Evolutionary conservation across 1,140 invertebrate species (phyloP).

Genomic region (Anastrepha obliqua): DNA sequence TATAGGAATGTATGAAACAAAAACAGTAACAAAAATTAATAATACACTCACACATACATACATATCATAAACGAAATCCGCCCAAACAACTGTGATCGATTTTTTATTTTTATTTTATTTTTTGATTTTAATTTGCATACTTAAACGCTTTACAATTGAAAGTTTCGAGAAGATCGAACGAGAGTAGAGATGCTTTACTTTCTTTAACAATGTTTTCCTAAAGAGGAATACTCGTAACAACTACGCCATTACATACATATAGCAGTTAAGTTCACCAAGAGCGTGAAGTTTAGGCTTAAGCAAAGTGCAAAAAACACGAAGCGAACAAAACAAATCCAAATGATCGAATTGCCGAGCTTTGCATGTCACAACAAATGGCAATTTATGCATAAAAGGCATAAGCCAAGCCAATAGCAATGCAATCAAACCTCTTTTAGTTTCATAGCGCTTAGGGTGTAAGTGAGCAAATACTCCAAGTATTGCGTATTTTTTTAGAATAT

Average conservation of each 20-base stretch:
- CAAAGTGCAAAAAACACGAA: slow-evolving; percentile 49
- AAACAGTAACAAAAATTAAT: slow-evolving; percentile 38
- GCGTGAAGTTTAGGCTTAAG: slow-evolving; percentile 54
- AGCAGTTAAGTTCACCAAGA: slow-evolving; percentile 12
- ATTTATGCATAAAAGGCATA: neutral
- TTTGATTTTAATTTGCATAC: slow-evolving; percentile 62
- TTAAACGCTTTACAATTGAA: neutral
- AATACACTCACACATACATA: slow-evolving; percentile 44
- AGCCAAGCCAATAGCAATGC: neutral
- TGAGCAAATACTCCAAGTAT: slow-evolving; percentile 2
- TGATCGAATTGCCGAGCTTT: neutral
- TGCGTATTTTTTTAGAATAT: slow-evolving; percentile 9
- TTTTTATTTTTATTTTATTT: slow-evolving; percentile 62
- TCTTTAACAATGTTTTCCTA: slow-evolving; percentile 1
- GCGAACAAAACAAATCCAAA: slow-evolving; percentile 31
- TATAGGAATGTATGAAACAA: neutral
- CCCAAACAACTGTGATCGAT: slow-evolving; percentile 75
- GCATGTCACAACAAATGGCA: neutral
- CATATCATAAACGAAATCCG: slow-evolving; percentile 63
- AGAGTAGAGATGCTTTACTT: slow-evolving; percentile 32
- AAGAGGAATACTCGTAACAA: neutral
- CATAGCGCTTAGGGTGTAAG: slow-evolving; percentile 30
- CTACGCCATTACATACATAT: slow-evolving; percentile 17
- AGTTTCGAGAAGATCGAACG: neutral
- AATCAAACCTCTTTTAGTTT: slow-evolving; percentile 45